Evolutionary conservation across 2,888 invertebrate species (phyloP), one percentile per base, ranked within the genome.

Genomic region (Malacosoma neustria): DNA sequence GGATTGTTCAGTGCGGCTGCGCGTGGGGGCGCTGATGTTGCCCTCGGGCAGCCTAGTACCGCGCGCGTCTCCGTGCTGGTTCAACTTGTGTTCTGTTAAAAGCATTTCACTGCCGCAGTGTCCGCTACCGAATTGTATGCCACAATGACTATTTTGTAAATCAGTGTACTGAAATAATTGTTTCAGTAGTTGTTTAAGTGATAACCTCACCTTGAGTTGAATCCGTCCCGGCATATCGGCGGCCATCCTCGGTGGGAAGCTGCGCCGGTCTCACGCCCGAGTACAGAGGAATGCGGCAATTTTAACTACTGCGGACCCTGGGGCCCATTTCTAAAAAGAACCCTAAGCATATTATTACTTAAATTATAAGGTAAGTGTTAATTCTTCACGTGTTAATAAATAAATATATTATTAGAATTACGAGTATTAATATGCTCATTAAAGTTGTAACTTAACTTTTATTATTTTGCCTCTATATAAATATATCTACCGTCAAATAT

Each of bases 281-380:
- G 69, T 74, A 74, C 75, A 73, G 72, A 72, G 84, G 84, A 85
- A 85, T 85, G 84, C 84, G 80, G 84, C 74, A 82, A 82, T 81
- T 82, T 84, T 82, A 82, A 81, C 82, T 79, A 81, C 81, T 81
- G 81, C 82, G 73, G 81, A 74, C 73, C 65, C 71, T 73, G 68
- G 74, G 70, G 75, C 72, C 73, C 71, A 71, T 73, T 74, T 67
- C 67, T 62, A 69, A 71, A 69, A 70, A 74, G 72, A 75, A 72
- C 22, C 22, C 9, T 5, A 22, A 22, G 9, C 6, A 22, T 22
- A 22, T 22, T 7, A 22, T n/a, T n/a, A 22, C 22, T 22, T 2
- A 22, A 22, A 22, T 22, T 59, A 61, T 63, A 72, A 79, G 79
- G 80, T 80, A 57, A 68, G 76, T 59, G 43, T 38, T 38, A 35